These are phyloP conservation scores for Macrotus californicus DNA, from an alignment of 2,113 vertebrate species.

Conservation along the genomic window DNA sequence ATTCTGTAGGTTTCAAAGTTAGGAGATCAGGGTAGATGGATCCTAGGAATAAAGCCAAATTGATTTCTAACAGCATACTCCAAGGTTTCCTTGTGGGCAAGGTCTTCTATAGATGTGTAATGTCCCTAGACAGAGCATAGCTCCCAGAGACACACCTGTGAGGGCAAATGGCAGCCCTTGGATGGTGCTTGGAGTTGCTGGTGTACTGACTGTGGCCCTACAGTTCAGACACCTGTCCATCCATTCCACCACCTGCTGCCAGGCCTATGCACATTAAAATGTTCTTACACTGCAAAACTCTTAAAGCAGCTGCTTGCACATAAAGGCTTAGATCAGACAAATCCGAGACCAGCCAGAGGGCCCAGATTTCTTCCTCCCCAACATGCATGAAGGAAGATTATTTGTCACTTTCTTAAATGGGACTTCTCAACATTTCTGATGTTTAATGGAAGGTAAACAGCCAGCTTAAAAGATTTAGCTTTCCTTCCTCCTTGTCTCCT, in stretches of 20 bases:
- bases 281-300: constrained; percentile 45
- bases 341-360: constrained; percentile 23
- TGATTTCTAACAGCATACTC: background rate
- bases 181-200: constrained; percentile 46
- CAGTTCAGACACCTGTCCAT: constrained; percentile 38
- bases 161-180: background rate
- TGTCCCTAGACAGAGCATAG: background rate
- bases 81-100: background rate
- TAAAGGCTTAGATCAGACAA: constrained; percentile 40
- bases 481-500: too few species aligned
- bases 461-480: background rate
- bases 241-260: constrained; percentile 34
- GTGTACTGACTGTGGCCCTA: constrained; percentile 38
- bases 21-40: background rate
- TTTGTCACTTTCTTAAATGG: constrained; percentile 19
- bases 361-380: constrained; percentile 18
- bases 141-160: constrained; percentile 11
- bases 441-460: background rate
- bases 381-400: background rate
- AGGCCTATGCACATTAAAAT: constrained; percentile 52
- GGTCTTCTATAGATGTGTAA: background rate
- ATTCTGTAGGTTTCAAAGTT: background rate
- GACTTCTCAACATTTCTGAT: background rate
- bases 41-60: background rate
- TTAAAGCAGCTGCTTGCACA: constrained; percentile 40